These are phyloP conservation scores for Brenthis hecate DNA, from an alignment of 2,888 invertebrate species.

Conservation along the genomic window DNA sequence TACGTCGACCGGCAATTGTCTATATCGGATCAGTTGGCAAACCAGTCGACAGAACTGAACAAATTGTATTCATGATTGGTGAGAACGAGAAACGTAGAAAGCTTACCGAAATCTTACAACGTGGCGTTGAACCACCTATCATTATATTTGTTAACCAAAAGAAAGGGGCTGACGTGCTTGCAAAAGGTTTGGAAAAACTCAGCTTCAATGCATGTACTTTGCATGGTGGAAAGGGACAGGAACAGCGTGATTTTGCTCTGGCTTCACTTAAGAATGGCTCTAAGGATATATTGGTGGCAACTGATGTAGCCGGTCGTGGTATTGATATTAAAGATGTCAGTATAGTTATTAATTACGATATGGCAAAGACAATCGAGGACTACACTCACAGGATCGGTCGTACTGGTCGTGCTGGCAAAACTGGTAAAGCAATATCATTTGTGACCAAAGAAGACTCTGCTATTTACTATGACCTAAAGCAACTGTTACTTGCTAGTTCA, in stretches of 20 bases:
- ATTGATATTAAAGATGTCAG: constrained; percentile 99
- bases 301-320: constrained; percentile 99
- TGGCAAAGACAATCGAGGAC: constrained; percentile 99
- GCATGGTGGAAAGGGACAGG: constrained; percentile 99
- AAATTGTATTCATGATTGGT: constrained; percentile 96
- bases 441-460: constrained; percentile 97
- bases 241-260: constrained; percentile 98
- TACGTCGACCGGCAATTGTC: constrained; percentile 97
- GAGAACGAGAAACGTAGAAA: constrained; percentile 98
- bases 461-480: constrained; percentile 98
- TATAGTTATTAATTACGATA: constrained; percentile 99
- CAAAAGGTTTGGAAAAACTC: constrained; percentile 97
- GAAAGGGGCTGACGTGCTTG: constrained; percentile 99
- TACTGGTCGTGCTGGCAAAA: constrained; percentile 99
- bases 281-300: constrained; percentile 99
- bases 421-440: constrained; percentile 97
- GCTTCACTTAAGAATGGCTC: constrained; percentile 97
- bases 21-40: constrained; percentile 98
- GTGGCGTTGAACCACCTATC: constrained; percentile 97
- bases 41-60: constrained; percentile 98
- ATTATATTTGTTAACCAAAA: constrained; percentile 99
- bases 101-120: constrained; percentile 93
- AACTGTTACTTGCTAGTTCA: constrained; percentile 92
- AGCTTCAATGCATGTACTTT: constrained; percentile 98
- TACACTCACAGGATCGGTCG: constrained; percentile 99